phyloP scores from a whole-genome alignment of 2,888 invertebrate species.

The Morpho helenor region DNA sequence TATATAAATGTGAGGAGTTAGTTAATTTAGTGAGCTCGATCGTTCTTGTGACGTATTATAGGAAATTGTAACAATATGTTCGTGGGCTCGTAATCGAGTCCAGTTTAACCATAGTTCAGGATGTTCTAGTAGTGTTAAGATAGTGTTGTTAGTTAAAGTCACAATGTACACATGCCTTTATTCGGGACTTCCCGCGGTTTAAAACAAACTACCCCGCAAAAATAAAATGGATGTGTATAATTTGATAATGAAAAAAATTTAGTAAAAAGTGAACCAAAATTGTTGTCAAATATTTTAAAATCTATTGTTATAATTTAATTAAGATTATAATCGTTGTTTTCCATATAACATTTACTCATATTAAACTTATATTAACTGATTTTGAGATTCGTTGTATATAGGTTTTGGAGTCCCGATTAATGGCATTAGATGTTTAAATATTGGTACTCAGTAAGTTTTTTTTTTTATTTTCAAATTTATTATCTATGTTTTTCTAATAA shows the following conservation, averaged over 20 bases:
- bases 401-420: constrained; percentile 9
- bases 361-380: no score
- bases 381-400: not conserved
- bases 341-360: no score
- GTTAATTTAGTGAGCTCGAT: constrained; percentile 52
- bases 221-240: not conserved
- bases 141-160: constrained; percentile 47
- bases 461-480: constrained; percentile 39
- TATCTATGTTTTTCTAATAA: constrained; percentile 34
- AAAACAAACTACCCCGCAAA: constrained; percentile 15
- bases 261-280: no score
- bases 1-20: constrained; percentile 41
- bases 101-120: constrained; percentile 47
- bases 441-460: constrained; percentile 39
- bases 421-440: constrained; percentile 27
- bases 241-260: no score
- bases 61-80: constrained; percentile 53
- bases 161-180: constrained; percentile 23
- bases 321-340: no score
- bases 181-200: constrained; percentile 19
- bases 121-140: constrained; percentile 52
- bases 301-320: no score
- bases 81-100: constrained; percentile 45
- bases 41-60: constrained; percentile 38
- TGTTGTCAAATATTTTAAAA: no score